Conservation (phyloP, 2,888 invertebrate species). For the Drosophila pullipes region DNA sequence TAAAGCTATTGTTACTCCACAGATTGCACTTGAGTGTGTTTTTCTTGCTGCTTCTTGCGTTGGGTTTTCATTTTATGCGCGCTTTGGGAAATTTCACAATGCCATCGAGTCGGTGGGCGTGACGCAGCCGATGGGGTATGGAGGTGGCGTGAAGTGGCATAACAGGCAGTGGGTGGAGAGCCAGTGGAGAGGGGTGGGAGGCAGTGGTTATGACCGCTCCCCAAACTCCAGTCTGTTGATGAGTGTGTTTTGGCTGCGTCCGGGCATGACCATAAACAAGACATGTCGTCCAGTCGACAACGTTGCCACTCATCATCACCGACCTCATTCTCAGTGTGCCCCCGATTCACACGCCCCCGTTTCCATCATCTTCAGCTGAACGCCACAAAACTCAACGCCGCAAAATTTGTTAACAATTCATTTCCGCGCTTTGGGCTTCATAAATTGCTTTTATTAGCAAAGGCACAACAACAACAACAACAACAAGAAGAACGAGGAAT, state of each 20-base stretch:
- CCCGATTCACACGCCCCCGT: conserved; percentile 1
- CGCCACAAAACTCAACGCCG: conserved; percentile 51
- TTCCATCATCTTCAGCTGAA: conserved; percentile 31
- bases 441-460: conserved; percentile 81
- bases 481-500: conserved; percentile 29
- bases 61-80: conserved; percentile 71
- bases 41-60: conserved; percentile 30
- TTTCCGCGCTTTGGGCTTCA: conserved; percentile 81
- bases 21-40: conserved; percentile 45
- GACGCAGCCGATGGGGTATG: neutral
- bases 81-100: conserved; percentile 77
- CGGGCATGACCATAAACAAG: conserved; percentile 72
- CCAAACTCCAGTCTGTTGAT: conserved; percentile 25
- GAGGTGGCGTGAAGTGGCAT: neutral
- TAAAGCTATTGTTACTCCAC: conserved; percentile 40
- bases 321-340: neutral
- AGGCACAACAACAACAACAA: conserved; percentile 41
- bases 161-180: neutral
- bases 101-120: conserved; percentile 60
- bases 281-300: conserved; percentile 67
- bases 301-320: conserved; percentile 58
- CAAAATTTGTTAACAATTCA: conserved; percentile 78
- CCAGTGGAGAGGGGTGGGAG: no score
- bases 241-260: conserved; percentile 30
- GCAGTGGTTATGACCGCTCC: neutral